phyloP scores from a whole-genome alignment of 1,140 invertebrate species.

The Caenorhabditis brenneri region DNA sequence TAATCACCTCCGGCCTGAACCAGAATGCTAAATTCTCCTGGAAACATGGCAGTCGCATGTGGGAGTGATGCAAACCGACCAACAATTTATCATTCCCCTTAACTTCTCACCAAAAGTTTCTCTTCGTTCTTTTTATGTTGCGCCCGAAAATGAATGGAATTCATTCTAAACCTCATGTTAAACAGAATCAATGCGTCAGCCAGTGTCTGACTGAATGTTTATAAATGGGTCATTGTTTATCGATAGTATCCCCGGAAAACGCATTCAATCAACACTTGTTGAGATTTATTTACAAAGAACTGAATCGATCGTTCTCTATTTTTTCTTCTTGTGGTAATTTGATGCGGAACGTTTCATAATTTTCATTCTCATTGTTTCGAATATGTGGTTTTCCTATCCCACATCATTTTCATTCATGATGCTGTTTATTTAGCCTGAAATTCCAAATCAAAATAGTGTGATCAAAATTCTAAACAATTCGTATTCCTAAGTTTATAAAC shows the following conservation, averaged over 20 bases:
- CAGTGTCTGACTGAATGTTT: not conserved
- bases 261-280: not conserved
- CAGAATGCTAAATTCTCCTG: not conserved
- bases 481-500: too few species aligned
- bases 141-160: not conserved
- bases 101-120: not conserved
- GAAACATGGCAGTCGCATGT: not conserved
- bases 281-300: not conserved
- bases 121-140: not conserved
- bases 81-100: not conserved
- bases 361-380: too few species aligned
- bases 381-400: too few species aligned
- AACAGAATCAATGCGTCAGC: not conserved
- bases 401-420: too few species aligned
- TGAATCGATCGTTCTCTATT: not conserved
- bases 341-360: not conserved
- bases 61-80: not conserved
- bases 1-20: constrained; percentile 25
- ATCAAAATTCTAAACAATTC: too few species aligned
- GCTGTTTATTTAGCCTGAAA: too few species aligned
- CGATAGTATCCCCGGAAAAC: not conserved
- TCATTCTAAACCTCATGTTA: not conserved
- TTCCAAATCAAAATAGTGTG: too few species aligned
- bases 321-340: not conserved
- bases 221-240: constrained; percentile 35